phyloP scores from a whole-genome alignment of 2,888 invertebrate genomes.

The Amphiduros pacificus region DNA sequence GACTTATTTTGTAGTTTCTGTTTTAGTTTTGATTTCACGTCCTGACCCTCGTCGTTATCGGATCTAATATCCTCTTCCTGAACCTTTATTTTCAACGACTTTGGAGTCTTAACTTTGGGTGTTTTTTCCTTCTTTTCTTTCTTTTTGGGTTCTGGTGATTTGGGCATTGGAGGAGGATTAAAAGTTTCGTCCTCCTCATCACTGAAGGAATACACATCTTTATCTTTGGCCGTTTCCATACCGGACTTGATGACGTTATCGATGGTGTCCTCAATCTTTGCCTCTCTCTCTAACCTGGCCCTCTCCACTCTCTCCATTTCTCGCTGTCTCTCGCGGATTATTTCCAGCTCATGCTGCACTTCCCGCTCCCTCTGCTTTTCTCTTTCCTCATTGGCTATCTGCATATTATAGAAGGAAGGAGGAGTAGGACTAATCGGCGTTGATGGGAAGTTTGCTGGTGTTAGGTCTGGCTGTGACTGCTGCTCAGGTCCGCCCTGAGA shows the following conservation, averaged over 20 bases:
- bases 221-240: neutral
- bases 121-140: neutral
- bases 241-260: slow-evolving; percentile 7
- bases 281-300: slow-evolving; percentile 6
- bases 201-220: no score
- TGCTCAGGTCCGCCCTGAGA: no score
- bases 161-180: neutral
- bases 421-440: neutral
- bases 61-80: neutral
- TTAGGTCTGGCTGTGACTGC: no score
- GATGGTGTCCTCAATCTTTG: slow-evolving; percentile 13
- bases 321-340: neutral
- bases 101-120: neutral
- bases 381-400: neutral
- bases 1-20: neutral
- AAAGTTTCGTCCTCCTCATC: neutral
- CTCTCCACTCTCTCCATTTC: slow-evolving; percentile 3
- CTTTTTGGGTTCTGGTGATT: neutral
- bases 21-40: slow-evolving; percentile 7
- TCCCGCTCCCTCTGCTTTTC: neutral
- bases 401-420: neutral
- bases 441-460: neutral
- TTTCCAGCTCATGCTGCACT: neutral
- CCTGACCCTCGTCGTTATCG: neutral
- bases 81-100: neutral